Conservation (phyloP, 2,888 invertebrate species). For the Rotaria macrura region DNA sequence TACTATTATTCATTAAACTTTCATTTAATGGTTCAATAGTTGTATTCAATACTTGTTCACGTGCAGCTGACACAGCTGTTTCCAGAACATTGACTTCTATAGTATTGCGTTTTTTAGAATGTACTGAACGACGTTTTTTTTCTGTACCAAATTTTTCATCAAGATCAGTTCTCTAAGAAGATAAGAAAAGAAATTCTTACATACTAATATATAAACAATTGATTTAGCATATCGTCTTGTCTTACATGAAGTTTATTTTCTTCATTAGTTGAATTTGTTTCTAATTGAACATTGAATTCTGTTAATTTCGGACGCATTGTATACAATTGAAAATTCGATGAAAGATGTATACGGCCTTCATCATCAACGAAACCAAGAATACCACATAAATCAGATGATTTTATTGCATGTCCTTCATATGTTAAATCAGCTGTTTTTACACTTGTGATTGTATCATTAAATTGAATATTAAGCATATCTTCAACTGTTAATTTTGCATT, state of each 20-base stretch:
- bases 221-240: neutral
- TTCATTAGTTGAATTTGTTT: neutral
- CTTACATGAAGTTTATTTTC: neutral
- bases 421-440: slow-evolving; percentile 10
- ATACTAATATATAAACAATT: no score
- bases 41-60: neutral
- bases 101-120: neutral
- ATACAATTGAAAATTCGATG: neutral
- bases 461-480: neutral
- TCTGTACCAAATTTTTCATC: slow-evolving; percentile 7
- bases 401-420: neutral
- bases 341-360: slow-evolving; percentile 7
- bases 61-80: slow-evolving; percentile 13
- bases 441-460: neutral
- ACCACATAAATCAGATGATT: neutral
- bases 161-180: neutral
- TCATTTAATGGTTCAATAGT: neutral
- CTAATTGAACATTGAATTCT: neutral
- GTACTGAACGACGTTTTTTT: slow-evolving; percentile 14
- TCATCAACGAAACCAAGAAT: slow-evolving; percentile 16
- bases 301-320: neutral
- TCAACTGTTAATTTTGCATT: neutral
- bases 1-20: neutral
- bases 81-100: neutral
- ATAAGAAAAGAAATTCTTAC: no score